Conservation (phyloP, 2,797 vertebrate species). For the Mormyrus hasselquistii region DNA sequence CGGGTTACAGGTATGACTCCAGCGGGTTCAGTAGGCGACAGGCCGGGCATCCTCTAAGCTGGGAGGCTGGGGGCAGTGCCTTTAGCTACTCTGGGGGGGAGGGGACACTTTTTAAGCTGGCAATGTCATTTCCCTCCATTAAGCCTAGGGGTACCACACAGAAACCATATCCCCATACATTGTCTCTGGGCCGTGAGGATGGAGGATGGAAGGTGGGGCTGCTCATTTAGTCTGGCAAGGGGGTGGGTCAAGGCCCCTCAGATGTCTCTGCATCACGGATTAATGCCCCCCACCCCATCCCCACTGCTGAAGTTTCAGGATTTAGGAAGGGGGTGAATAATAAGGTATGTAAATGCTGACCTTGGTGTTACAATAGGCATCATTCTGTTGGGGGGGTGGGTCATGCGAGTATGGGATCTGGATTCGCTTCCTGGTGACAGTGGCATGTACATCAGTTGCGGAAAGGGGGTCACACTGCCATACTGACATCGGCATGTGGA, state of each 20-base stretch:
- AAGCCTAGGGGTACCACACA: neutral
- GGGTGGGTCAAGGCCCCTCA: neutral
- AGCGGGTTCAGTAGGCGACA: neutral
- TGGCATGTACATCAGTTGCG: neutral
- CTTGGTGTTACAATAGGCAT: neutral
- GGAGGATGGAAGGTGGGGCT: neutral
- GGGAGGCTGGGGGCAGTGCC: neutral
- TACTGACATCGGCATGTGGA: neutral
- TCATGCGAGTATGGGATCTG: neutral
- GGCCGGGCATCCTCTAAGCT: neutral
- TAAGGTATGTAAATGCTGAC: neutral
- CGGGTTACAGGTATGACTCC: neutral
- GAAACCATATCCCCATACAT: neutral
- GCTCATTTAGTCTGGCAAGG: neutral
- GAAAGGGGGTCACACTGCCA: neutral
- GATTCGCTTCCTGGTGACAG: neutral
- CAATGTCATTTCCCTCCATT: neutral
- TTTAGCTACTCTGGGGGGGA: neutral
- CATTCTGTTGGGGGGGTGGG: neutral
- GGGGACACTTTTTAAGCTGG: neutral
- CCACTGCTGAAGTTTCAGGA: neutral
- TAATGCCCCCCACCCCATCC: neutral
- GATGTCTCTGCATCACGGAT: neutral
- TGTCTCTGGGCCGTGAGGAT: neutral
- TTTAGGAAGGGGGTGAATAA: neutral